These are phyloP conservation scores for Orestias chungarensis DNA, from an alignment of 2,797 vertebrate species.

Conservation along the genomic window DNA sequence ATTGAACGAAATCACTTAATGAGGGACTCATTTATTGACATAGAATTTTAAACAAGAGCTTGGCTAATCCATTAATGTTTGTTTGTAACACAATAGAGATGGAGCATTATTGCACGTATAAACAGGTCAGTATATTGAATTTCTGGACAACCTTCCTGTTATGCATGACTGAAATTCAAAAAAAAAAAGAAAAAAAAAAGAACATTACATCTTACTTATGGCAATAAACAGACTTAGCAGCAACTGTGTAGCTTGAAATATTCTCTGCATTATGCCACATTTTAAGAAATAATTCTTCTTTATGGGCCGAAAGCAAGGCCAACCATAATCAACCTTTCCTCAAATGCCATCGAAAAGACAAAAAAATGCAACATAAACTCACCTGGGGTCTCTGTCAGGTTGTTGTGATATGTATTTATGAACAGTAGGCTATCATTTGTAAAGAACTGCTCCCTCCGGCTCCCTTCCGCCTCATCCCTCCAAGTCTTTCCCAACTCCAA, in stretches of 20 bases:
- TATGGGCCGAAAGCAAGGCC: not conserved
- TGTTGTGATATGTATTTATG: not conserved
- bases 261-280: not conserved
- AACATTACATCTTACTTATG: not conserved
- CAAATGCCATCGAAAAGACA: not conserved
- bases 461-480: constrained; percentile 20
- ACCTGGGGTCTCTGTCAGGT: constrained; percentile 14
- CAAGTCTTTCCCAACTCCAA: not conserved
- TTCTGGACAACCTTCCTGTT: not conserved
- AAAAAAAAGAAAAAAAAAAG: not conserved
- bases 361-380: constrained; percentile 14
- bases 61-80: not conserved
- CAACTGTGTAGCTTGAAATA: not conserved
- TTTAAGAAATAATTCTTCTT: not conserved
- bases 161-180: not conserved
- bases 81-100: not conserved
- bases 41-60: not conserved
- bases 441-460: not conserved
- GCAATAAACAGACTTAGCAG: not conserved
- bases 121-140: not conserved
- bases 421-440: not conserved
- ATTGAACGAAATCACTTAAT: not conserved
- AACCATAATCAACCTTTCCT: constrained; percentile 1
- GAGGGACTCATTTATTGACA: not conserved
- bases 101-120: not conserved